Conservation (phyloP, 35 echinoderm and acorn worm genomes). For the Acanthaster planci region DNA sequence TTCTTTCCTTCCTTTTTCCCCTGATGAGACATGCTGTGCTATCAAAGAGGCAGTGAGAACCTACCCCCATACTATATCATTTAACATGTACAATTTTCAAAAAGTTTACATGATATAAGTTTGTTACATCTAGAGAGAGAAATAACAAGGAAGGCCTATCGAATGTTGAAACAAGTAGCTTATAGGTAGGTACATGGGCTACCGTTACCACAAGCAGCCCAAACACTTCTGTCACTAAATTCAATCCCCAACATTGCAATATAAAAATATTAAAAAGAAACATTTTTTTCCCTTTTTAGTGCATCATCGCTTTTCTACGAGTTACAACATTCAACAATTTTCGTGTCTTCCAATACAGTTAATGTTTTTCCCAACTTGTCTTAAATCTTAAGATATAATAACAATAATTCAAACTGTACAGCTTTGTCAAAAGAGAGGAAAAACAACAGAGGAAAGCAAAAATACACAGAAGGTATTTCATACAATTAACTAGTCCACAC, state of each 20-base stretch:
- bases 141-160: not conserved
- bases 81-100: slow-evolving; percentile 34
- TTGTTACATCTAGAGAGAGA: slow-evolving; percentile 29
- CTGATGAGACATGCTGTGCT: no score
- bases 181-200: not conserved
- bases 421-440: slow-evolving; percentile 10
- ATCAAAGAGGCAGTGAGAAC: not conserved
- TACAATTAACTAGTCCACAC: slow-evolving; percentile 22
- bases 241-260: slow-evolving; percentile 1
- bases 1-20: no score
- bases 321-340: slow-evolving; percentile 29
- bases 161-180: not conserved
- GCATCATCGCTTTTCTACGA: slow-evolving; percentile 18
- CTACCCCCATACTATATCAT: not conserved
- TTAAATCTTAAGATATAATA: slow-evolving; percentile 20
- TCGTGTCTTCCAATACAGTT: not conserved
- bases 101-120: slow-evolving; percentile 32
- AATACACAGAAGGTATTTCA: not conserved
- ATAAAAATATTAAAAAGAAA: slow-evolving; percentile 33
- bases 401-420: slow-evolving; percentile 27
- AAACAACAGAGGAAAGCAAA: slow-evolving; percentile 18
- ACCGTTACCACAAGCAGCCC: not conserved
- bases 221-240: not conserved
- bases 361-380: not conserved
- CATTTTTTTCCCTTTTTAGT: slow-evolving; percentile 10